Percentiles rank a stretch among this genome's conserved stretches.
These are phyloP conservation scores for Betta splendens DNA, from an alignment of 2,797 vertebrate species.

Conservation along the genomic window DNA sequence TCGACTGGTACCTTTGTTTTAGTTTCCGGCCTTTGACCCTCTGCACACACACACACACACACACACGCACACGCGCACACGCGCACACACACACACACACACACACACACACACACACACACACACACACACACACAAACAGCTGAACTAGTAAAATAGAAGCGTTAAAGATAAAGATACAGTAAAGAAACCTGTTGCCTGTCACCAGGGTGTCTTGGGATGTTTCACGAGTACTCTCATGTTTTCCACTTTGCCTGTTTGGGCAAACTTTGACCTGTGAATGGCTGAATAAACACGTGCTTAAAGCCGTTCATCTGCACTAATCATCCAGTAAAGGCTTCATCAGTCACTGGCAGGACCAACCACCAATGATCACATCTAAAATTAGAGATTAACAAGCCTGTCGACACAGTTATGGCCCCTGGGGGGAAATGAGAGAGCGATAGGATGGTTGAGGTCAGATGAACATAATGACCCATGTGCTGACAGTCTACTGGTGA, in stretches of 20 bases:
- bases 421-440: conserved; percentile 23
- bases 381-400: conserved; percentile 66
- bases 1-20: too few relatives aligned
- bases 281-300: conserved; percentile 5
- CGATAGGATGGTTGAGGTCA: conserved; percentile 39
- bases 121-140: too few relatives aligned
- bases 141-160: conserved; percentile 7
- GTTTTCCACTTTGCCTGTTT: neutral
- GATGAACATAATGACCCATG: conserved; percentile 11
- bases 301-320: conserved; percentile 11
- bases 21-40: too few relatives aligned
- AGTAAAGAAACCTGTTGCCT: too few relatives aligned
- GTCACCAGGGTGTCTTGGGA: neutral
- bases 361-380: conserved; percentile 42
- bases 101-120: too few relatives aligned
- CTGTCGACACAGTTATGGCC: conserved; percentile 57
- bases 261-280: conserved; percentile 17
- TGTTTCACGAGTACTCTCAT: neutral
- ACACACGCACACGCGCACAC: too few relatives aligned
- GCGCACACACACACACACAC: too few relatives aligned
- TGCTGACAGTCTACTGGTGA: neutral
- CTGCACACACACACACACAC: too few relatives aligned
- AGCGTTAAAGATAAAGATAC: too few relatives aligned
- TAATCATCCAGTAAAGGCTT: conserved; percentile 45
- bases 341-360: conserved; percentile 38